Conservation (phyloP, 2,113 vertebrate species). For the Acrocephalus arundinaceus region DNA sequence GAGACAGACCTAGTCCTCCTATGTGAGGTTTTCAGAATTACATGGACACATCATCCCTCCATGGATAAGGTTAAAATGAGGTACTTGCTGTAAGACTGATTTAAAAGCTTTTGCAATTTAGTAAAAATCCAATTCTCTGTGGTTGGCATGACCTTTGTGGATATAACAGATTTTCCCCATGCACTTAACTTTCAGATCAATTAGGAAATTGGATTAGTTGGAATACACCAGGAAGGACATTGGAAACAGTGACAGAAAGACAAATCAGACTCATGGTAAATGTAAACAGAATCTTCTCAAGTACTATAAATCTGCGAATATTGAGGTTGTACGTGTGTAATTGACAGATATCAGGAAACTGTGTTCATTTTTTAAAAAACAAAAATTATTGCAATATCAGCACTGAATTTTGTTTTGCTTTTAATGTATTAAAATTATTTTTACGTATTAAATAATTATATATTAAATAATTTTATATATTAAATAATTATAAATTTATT, state of each 20-base stretch:
- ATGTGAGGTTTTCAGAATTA: neutral
- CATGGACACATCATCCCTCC: neutral
- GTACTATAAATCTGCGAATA: neutral
- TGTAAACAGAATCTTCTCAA: neutral
- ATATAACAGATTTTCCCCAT: neutral
- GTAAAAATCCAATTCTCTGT: constrained; percentile 1
- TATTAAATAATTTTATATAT: too few species aligned
- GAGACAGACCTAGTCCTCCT: neutral
- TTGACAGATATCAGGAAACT: neutral
- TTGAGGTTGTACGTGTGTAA: neutral
- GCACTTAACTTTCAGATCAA: constrained; percentile 8
- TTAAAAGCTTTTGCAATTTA: constrained; percentile 39
- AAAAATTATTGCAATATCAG: neutral
- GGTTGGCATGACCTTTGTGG: neutral
- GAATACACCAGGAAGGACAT: neutral
- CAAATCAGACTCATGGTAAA: neutral
- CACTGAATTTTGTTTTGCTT: neutral
- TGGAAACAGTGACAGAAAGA: neutral
- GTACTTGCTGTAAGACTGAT: neutral
- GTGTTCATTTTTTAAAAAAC: neutral
- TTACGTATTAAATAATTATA: too few species aligned
- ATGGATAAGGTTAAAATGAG: neutral
- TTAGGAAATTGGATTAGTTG: constrained; percentile 22
- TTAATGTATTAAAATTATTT: neutral
- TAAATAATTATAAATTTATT: neutral